These are phyloP conservation scores for Haliclona indistincta DNA, from an alignment of 37 sponge, comb jelly and placozoan species.

Conservation along the genomic window DNA sequence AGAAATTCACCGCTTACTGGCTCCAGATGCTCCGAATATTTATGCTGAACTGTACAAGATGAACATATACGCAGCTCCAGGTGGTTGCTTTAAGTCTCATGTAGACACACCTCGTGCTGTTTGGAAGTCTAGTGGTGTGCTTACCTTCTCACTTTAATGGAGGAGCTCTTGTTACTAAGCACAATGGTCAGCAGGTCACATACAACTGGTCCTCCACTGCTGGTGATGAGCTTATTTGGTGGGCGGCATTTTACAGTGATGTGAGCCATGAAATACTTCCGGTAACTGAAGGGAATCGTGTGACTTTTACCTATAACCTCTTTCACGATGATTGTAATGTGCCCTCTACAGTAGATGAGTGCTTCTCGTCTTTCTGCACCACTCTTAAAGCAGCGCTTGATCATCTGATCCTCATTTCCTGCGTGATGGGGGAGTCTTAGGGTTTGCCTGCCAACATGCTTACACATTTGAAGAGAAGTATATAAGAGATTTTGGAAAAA, in stretches of 20 bases:
- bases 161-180: slow-evolving; percentile 29
- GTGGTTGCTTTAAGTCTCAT: slow-evolving; percentile 26
- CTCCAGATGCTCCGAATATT: background rate
- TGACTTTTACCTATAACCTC: slow-evolving; percentile 44
- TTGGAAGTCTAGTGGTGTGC: slow-evolving; percentile 48
- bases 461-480: slow-evolving; percentile 5
- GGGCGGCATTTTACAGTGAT: slow-evolving; percentile 38
- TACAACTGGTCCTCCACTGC: slow-evolving; percentile 25
- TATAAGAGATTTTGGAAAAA: too few species aligned
- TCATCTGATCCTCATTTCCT: slow-evolving; percentile 25
- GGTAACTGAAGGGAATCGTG: slow-evolving; percentile 13
- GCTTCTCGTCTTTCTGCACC: too few species aligned
- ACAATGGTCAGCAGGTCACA: slow-evolving; percentile 3
- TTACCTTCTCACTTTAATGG: slow-evolving; percentile 30
- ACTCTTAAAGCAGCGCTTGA: slow-evolving; percentile 6
- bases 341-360: background rate
- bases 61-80: slow-evolving; percentile 13
- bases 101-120: slow-evolving; percentile 42
- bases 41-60: slow-evolving; percentile 34
- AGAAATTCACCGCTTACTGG: slow-evolving; percentile 1
- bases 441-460: slow-evolving; percentile 6
- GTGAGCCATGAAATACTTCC: slow-evolving; percentile 39
- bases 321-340: background rate
- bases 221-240: background rate
- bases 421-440: slow-evolving; percentile 13